Evolutionary conservation across 2,888 invertebrate species (phyloP).

Genomic region (Drosophila neutralis): DNA sequence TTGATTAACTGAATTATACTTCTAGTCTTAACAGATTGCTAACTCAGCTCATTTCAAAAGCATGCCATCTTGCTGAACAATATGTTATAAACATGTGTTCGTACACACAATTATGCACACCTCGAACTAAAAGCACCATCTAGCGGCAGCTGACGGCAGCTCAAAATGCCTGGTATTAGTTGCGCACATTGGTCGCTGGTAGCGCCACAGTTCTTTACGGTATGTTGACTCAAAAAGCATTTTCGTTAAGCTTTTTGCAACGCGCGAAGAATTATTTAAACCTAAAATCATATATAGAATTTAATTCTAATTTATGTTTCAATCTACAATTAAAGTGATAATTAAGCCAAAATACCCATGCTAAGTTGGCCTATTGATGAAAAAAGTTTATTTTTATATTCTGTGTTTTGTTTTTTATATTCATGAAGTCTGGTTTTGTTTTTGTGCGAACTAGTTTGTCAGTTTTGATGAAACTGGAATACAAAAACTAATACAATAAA

Average conservation of each 20-base stretch:
- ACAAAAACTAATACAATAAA: neutral
- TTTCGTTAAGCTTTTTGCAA: constrained; percentile 1
- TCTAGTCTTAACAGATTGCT: fast-evolving
- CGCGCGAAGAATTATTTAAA: constrained; percentile 5
- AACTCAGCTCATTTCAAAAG: neutral
- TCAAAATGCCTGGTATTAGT: neutral
- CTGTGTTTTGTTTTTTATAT: neutral
- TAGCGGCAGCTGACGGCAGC: neutral
- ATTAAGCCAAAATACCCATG: neutral
- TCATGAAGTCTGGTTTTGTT: neutral
- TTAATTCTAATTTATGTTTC: neutral
- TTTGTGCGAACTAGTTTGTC: neutral
- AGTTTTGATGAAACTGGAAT: neutral
- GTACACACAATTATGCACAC: neutral
- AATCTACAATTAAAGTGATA: neutral
- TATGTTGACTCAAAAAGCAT: neutral
- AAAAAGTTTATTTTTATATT: neutral
- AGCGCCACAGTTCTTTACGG: constrained; percentile 8
- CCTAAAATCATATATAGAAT: neutral
- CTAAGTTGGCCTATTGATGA: neutral
- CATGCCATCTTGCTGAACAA: neutral
- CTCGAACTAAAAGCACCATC: constrained; percentile 14
- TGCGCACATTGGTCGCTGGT: constrained; percentile 10
- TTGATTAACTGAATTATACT: neutral
- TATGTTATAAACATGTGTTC: neutral